phyloP scores from a whole-genome alignment of 2,113 vertebrate species.

The Eira barbara region DNA sequence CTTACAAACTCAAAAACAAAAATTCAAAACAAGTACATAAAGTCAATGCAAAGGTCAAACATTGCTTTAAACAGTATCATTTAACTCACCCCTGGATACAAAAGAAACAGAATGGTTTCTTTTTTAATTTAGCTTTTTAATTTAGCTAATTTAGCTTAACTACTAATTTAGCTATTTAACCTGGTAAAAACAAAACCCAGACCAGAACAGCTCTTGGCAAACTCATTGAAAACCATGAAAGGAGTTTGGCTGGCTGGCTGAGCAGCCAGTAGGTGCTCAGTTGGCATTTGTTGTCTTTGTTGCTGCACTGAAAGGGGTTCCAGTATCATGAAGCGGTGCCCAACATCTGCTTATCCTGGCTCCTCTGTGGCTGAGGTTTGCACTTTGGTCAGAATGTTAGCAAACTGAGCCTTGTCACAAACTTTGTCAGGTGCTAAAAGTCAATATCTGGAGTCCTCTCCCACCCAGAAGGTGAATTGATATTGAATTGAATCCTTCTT shows the following conservation, averaged over 20 bases:
- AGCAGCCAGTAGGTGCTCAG: background rate
- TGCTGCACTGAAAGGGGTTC: background rate
- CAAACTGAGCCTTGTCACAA: conserved; percentile 58
- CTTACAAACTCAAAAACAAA: background rate
- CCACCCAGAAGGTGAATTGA: conserved; percentile 75
- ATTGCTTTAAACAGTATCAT: background rate
- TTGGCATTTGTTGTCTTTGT: background rate
- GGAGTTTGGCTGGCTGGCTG: background rate
- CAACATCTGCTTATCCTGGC: background rate
- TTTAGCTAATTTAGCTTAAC: no score
- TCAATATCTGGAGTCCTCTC: conserved; percentile 51
- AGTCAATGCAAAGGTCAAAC: background rate
- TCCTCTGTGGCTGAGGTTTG: background rate
- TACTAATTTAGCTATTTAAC: background rate
- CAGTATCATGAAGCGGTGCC: background rate
- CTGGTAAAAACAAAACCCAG: background rate
- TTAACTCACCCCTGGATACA: background rate
- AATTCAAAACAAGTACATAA: background rate
- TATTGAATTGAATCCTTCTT: conserved; percentile 75
- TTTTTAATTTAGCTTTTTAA: no score
- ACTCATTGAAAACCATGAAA: background rate
- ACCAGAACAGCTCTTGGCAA: background rate
- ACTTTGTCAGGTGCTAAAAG: conserved; percentile 59
- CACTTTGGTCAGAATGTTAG: background rate
- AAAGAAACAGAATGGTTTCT: background rate